A percentile compares a stretch with the other conserved stretches of the same genome.
Evolutionary conservation across 2,113 vertebrate genomes (phyloP).

Genomic region (Austrofundulus limnaeus): DNA sequence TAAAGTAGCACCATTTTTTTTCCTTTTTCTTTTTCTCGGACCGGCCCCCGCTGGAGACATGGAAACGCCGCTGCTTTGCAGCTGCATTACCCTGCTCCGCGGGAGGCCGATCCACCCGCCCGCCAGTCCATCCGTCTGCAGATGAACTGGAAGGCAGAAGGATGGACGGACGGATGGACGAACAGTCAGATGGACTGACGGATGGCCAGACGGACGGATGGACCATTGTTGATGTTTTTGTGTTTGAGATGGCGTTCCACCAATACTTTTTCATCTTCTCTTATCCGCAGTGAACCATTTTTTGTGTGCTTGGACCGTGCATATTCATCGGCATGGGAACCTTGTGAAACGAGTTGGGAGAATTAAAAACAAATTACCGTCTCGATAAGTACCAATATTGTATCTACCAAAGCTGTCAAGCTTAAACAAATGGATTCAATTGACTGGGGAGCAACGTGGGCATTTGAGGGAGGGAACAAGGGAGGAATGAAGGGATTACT

Average conservation of each 20-base stretch:
- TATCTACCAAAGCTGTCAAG: conserved; percentile 56
- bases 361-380: conserved; percentile 55
- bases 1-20: too few relatives aligned
- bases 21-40: too few relatives aligned
- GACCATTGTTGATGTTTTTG: not conserved
- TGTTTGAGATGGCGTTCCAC: not conserved
- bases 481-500: conserved; percentile 20
- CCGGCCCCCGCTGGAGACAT: too few relatives aligned
- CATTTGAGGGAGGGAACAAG: conserved; percentile 5
- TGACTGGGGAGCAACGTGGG: conserved; percentile 42
- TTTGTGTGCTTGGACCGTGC: conserved; percentile 2
- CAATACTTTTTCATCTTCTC: not conserved
- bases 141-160: too few relatives aligned
- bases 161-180: too few relatives aligned
- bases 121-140: too few relatives aligned
- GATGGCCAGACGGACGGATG: too few relatives aligned
- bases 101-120: too few relatives aligned
- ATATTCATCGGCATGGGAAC: conserved; percentile 7
- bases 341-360: conserved; percentile 21
- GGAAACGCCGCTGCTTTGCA: too few relatives aligned
- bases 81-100: too few relatives aligned
- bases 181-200: too few relatives aligned
- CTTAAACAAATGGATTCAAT: conserved; percentile 55
- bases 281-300: not conserved
- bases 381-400: conserved; percentile 59